phyloP scores from a whole-genome alignment of 2,888 invertebrate species.

The Zygaena filipendulae region DNA sequence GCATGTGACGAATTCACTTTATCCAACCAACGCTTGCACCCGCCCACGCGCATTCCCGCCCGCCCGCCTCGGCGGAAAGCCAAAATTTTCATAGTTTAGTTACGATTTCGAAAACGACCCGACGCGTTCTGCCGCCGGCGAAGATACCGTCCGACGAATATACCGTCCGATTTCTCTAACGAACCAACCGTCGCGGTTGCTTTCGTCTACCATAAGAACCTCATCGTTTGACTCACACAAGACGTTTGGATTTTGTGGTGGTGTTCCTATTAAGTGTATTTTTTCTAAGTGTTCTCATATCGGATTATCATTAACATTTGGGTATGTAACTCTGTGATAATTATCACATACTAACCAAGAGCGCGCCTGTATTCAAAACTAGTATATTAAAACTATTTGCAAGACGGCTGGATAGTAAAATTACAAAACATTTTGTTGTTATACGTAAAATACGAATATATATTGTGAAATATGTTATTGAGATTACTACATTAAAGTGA shows the following conservation, averaged over 20 bases:
- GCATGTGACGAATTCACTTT: conserved; percentile 40
- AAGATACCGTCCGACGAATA: conserved; percentile 49
- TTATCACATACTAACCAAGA: too few species aligned
- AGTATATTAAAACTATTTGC: too few species aligned
- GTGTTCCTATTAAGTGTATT: conserved; percentile 37
- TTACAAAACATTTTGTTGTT: too few species aligned
- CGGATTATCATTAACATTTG: too few species aligned
- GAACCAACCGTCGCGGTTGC: conserved; percentile 42
- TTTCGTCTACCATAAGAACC: conserved; percentile 52
- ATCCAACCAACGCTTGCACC: conserved; percentile 52
- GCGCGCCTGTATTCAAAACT: too few species aligned
- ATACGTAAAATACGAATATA: too few species aligned
- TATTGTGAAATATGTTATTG: too few species aligned
- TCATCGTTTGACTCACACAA: conserved; percentile 25
- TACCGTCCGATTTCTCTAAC: conserved; percentile 46
- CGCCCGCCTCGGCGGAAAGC: conserved; percentile 56
- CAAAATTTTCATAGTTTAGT: conserved; percentile 67
- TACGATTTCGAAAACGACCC: conserved; percentile 70
- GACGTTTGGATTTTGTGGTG: conserved; percentile 42
- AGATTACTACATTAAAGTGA: too few species aligned
- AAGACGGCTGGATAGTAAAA: too few species aligned
- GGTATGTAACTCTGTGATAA: too few species aligned
- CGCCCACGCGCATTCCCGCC: conserved; percentile 56
- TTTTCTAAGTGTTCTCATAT: conserved; percentile 28
- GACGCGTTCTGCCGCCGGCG: conserved; percentile 68